Evolutionary conservation across 2,797 vertebrate species (phyloP).

Genomic region (Acrossocheilus fasciatus): DNA sequence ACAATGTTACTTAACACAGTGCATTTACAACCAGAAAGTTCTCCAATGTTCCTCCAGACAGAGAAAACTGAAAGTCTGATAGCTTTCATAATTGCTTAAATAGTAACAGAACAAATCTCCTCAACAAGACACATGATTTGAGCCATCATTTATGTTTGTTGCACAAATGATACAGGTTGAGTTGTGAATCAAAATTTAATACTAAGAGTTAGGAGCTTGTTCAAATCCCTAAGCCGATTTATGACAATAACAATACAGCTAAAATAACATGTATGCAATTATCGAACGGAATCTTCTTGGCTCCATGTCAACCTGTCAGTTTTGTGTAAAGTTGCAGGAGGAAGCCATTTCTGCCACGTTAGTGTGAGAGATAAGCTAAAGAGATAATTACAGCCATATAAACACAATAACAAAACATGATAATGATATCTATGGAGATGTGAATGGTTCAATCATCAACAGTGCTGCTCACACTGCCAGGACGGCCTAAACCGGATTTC

Average conservation of each 20-base stretch:
- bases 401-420: slow-evolving; percentile 33
- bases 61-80: not conserved
- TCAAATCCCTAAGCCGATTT: not conserved
- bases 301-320: slow-evolving; percentile 15
- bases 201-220: not conserved
- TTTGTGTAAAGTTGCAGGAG: slow-evolving; percentile 10
- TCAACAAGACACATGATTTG: not conserved
- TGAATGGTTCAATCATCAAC: slow-evolving; percentile 22
- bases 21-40: not conserved
- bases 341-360: not conserved
- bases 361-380: slow-evolving; percentile 27
- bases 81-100: not conserved
- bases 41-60: not conserved
- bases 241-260: slow-evolving; percentile 1
- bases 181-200: not conserved
- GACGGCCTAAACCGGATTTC: not conserved
- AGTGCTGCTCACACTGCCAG: not conserved
- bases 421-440: slow-evolving; percentile 25
- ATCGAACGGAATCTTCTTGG: not conserved
- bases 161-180: not conserved
- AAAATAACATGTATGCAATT: slow-evolving; percentile 14
- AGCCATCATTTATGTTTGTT: not conserved
- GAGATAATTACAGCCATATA: slow-evolving; percentile 35
- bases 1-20: not conserved
- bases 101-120: not conserved